Base-by-base conservation (phyloP, 2,888 invertebrate genomes). In the Tinea pellionella region DNA sequence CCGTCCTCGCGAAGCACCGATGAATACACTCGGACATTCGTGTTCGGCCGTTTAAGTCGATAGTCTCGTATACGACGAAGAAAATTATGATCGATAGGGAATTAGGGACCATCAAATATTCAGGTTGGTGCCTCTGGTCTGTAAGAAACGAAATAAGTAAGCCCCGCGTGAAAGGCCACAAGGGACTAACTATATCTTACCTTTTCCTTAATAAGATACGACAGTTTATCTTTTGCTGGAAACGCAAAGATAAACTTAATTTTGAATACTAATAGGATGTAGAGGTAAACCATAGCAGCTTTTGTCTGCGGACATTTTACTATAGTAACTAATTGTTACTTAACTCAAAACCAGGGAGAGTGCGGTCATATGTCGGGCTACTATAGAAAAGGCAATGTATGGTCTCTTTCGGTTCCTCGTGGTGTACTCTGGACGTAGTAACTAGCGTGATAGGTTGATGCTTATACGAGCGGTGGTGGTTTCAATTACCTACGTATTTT, bases 51-150 rank as follows among this genome's bases (percentile, higher is more conserved):
- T 24, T 24, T 24, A 6, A 24, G 24, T 2, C 24, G 24, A 24
- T 24, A 37, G 37, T 9, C 9, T 9, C 30, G n/a, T n/a, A 37
- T 15, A 16, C 57, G 16, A 71, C 76, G 77, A 80, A 81, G 79
- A 79, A n/a, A 82, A 75, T 82, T 80, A 85, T 86, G 80, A 85
- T 86, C 85, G 84, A 86, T 86, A 82, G 56, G 75, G 66, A 72
- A 84, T 85, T 86, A 82, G 56, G 75, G 66, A 72, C 64, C 81
- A 86, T 86, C 77, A 86, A 86, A 85, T 85, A 86, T 86, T 86
- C 77, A 85, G 70, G 72, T 70, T 9, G 57, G 57, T 32, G 18
- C 15, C 19, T 13, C 57, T 32, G 57, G 42, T 69, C 67, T 68
- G 72, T 71, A 78, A 75, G 77, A 78, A 82, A 75, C 73, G 72